Conservation (phyloP, 2,113 vertebrate species). For the Circaetus cinerascens region DNA sequence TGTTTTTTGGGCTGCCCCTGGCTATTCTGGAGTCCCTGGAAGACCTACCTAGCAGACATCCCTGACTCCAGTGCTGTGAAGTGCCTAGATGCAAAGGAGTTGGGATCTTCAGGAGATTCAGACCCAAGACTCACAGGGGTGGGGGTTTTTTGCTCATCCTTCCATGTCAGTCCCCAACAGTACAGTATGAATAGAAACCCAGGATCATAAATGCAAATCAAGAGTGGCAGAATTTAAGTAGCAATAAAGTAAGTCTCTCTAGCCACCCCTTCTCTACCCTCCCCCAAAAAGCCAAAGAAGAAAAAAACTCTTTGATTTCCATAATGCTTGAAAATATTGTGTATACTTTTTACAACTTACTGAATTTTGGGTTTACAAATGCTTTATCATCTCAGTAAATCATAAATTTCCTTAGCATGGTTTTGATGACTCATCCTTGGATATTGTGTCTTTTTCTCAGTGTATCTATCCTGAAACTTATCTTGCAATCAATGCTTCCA, state of each 20-base stretch:
- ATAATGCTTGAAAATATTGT: not conserved
- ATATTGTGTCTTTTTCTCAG: not conserved
- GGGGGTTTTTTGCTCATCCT: not conserved
- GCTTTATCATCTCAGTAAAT: not conserved
- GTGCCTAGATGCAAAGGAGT: not conserved
- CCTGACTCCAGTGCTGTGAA: not conserved
- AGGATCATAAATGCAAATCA: not conserved
- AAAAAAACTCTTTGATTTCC: not conserved
- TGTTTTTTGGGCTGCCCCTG: not conserved
- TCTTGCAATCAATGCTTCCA: not conserved
- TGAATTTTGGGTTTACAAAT: not conserved
- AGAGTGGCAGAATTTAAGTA: not conserved
- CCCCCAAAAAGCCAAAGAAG: not conserved
- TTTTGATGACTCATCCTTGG: not conserved
- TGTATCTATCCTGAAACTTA: not conserved
- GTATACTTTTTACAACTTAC: not conserved
- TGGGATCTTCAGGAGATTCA: not conserved
- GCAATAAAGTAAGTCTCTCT: not conserved
- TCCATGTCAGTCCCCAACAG: not conserved
- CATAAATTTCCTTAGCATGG: not conserved
- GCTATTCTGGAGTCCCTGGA: not conserved
- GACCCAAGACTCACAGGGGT: fast-evolving
- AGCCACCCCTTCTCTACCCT: not conserved
- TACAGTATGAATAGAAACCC: not conserved
- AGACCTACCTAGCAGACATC: not conserved